Base-by-base conservation (phyloP, 2,113 vertebrate species). In the Tichodroma muraria region DNA sequence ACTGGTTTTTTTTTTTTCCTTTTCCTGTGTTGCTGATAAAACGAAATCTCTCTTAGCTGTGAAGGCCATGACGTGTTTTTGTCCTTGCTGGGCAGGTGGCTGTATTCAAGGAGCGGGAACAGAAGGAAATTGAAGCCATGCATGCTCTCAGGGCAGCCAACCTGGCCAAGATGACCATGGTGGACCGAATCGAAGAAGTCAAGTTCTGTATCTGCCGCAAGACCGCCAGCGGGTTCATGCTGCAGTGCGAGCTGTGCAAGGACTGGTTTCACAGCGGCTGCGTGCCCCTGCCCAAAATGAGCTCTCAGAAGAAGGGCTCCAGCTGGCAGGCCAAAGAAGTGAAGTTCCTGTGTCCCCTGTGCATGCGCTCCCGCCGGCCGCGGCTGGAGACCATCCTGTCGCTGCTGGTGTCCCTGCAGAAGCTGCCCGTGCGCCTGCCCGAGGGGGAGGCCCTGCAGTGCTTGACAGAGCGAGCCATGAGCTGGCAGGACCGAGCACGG, bases 221-320 rank as follows among this genome's bases (percentile, higher is more conserved):
- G 94, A 98, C 99, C 2, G 99, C 99, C 33, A 98, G 98, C 24
- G 99, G 99, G 11, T 99, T 99, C 96, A 99, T 99, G 99, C 91
- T 99, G 13, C 99, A 99, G 95, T 99, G 99, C 25, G 99, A 99
- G 95, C 98, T 99, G 66, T 99, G 99, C 96, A 99, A 99, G 96
- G 99, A 99, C 98, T 99, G 99, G 99, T 99, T 99, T 81, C 99
- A 99, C 66, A 99, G 99, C 8, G 98, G 98, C 19, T 99, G 99
- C 5, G 99, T 99, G 77, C 99, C 99, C 10, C 97, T 99, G 79
- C 99, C 99, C 78, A 99, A 99, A 94, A 98, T 97, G 3, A 98
- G 98, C 75, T 96, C 98, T 13, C 99, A 99, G 96, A 99, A 99
- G 94, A 99, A 99, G 82, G 97, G 98, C 30, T 98, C 98, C 12